Conservation (phyloP, 1,140 invertebrate species). For the Lysiphlebus fabarum region DNA sequence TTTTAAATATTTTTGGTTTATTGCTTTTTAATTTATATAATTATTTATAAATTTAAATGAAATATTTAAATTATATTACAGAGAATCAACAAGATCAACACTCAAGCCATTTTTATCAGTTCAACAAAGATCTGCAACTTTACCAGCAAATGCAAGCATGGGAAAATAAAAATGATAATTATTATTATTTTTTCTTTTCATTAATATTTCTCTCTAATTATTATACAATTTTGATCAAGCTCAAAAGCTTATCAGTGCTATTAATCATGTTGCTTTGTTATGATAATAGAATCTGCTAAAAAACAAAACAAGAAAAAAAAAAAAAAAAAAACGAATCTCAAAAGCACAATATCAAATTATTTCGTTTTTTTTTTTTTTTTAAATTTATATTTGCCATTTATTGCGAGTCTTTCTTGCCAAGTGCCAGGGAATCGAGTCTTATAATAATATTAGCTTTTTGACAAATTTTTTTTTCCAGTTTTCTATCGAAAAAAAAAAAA, state of each 20-base stretch:
- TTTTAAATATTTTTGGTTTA: neutral
- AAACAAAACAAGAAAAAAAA: neutral
- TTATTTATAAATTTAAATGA: neutral
- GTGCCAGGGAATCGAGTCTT: neutral
- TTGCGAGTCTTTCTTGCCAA: slow-evolving; percentile 10
- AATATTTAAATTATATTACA: slow-evolving; percentile 38
- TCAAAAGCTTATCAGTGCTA: neutral
- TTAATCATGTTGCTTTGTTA: slow-evolving; percentile 16
- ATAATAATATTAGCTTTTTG: neutral
- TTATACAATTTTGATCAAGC: too few species aligned
- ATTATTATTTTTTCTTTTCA: slow-evolving; percentile 16
- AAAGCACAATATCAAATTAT: neutral
- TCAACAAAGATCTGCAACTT: slow-evolving; percentile 68
- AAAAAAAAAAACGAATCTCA: neutral
- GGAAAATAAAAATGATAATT: slow-evolving; percentile 44
- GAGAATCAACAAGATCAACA: slow-evolving; percentile 73
- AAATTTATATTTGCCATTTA: slow-evolving; percentile 22
- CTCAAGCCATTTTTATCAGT: slow-evolving; percentile 68
- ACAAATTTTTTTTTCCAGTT: neutral
- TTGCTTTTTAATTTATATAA: neutral
- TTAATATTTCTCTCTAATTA: neutral
- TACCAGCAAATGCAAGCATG: slow-evolving; percentile 65
- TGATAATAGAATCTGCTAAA: neutral
- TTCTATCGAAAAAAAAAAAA: neutral
- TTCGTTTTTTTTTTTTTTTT: neutral